Percentiles rank a stretch among this genome's conserved stretches.
Conservation (phyloP, 2,113 vertebrate genomes). For the Macroglossus sobrinus region DNA sequence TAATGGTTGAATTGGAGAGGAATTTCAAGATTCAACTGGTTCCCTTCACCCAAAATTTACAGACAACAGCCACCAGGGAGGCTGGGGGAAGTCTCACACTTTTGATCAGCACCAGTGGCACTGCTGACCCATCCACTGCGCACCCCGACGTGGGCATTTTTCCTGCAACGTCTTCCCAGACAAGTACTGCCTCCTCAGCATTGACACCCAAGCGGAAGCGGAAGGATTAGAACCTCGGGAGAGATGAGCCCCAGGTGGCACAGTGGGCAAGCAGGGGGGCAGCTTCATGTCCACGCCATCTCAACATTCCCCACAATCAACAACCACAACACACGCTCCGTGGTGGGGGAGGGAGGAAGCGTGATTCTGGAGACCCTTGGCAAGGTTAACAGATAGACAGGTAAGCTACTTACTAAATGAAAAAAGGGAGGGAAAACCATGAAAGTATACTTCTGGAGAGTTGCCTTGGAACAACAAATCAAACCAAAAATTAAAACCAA, state of each 20-base stretch:
- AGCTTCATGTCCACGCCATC: slow-evolving; percentile 59
- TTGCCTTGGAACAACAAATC: slow-evolving; percentile 92
- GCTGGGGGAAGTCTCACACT: accelerated
- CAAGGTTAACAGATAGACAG: slow-evolving; percentile 66
- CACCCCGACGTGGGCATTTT: neutral
- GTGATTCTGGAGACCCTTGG: slow-evolving; percentile 73
- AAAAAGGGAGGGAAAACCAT: slow-evolving; percentile 96
- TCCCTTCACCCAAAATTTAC: neutral
- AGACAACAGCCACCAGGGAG: neutral
- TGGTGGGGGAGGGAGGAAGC: slow-evolving; percentile 50
- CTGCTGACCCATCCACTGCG: neutral
- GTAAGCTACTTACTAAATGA: slow-evolving; percentile 96
- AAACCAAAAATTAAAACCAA: slow-evolving; percentile 87
- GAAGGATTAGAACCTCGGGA: slow-evolving; percentile 68
- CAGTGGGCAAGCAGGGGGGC: slow-evolving; percentile 71
- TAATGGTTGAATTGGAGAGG: neutral
- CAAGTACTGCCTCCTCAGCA: slow-evolving; percentile 83
- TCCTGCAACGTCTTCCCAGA: slow-evolving; percentile 63
- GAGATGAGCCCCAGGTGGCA: slow-evolving; percentile 60
- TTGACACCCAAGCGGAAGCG: slow-evolving; percentile 63
- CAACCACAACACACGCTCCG: slow-evolving; percentile 50
- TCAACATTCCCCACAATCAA: slow-evolving; percentile 46
- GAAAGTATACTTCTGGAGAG: slow-evolving; percentile 93
- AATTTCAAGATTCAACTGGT: neutral
- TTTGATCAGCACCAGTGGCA: accelerated